A percentile compares a stretch with the other conserved stretches of the same genome.
Evolutionary conservation across 2,888 invertebrate species (phyloP).

Genomic region (Trichopria drosophilae): DNA sequence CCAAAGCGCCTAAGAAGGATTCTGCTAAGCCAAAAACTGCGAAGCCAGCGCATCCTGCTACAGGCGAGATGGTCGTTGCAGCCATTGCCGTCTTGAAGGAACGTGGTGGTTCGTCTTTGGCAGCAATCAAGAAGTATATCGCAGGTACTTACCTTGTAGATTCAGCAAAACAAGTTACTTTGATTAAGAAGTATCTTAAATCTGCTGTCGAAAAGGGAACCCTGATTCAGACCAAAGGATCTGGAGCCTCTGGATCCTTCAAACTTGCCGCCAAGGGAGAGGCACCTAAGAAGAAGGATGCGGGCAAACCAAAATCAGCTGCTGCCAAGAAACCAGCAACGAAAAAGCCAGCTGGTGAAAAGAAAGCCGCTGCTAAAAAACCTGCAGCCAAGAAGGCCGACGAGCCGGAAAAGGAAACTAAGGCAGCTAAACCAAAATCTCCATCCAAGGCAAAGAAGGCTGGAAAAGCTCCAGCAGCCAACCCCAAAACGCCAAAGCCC

Average conservation of each 20-base stretch:
- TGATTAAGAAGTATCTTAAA: too few species aligned
- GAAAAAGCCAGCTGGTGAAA: too few species aligned
- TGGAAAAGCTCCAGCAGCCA: constrained; percentile 30
- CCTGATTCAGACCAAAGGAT: too few species aligned
- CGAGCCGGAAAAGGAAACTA: constrained; percentile 9
- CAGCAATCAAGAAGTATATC: constrained; percentile 69
- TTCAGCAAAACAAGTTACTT: constrained; percentile 62
- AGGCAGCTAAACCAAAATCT: too few species aligned
- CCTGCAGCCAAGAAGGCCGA: constrained; percentile 33
- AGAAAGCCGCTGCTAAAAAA: constrained; percentile 59
- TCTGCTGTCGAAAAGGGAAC: too few species aligned
- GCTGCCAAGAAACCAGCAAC: too few species aligned
- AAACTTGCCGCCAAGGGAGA: too few species aligned
- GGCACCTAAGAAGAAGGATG: too few species aligned
- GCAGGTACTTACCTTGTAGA: constrained; percentile 65
- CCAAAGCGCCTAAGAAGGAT: too few species aligned
- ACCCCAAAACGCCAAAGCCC: constrained; percentile 34
- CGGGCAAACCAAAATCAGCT: too few species aligned
- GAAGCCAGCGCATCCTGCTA: constrained; percentile 59
- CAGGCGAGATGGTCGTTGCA: constrained; percentile 63
- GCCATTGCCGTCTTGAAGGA: constrained; percentile 63
- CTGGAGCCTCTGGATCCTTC: too few species aligned
- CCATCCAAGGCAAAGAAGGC: constrained; percentile 29
- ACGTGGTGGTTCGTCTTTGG: constrained; percentile 64
- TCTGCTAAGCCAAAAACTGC: constrained; percentile 26